Evolutionary conservation across 1,140 invertebrate species (phyloP), one percentile per base, ranked within the genome.

Genomic region (Drosophila lowei): DNA sequence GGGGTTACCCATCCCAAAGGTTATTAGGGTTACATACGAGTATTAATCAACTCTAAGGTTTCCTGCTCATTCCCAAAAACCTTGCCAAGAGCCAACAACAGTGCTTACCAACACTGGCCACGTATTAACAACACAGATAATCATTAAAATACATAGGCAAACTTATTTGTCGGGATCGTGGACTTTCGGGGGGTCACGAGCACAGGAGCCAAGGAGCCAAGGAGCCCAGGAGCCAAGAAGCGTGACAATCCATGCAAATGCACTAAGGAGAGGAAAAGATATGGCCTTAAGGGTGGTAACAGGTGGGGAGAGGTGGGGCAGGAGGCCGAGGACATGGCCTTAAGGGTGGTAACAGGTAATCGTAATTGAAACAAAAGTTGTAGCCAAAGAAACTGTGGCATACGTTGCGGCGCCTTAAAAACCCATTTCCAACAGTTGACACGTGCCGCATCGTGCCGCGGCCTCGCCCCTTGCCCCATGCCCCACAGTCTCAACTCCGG

Each of bases 351-450:
- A 85, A 79, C 80, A 85, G 80, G 80, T 84, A 85, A 75, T 58
- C 73, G 81, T 85, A 85, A 85, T 85, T 85, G 81, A 85, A 85
- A 85, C 83, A 86, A 86, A 85, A 85, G 73, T 86, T 85, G 64
- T 70, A 70, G 73, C 81, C 73, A 85, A 76, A 86, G 81, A 80
- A 86, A 81, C 58, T 66, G 81, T 55, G 74, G 81, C 81, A 72
- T 81, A 81, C 83, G 81, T 86, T 85, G 74, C 68, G 81, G 77
- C 83, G 73, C 77, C 77, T 85, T 85, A 88, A 85, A 85, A 88
- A 85, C 83, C 81, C 81, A 88, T 85, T 85, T 81, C 81, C 81
- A 85, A 86, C 81, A 86, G 81, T 85, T 85, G 77, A 86, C 81
- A 85, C 81, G 81, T 86, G 81, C 81, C 77, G 73, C 81, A 58